Conservation (phyloP, 2,113 vertebrate species). For the Scatophagus argus region DNA sequence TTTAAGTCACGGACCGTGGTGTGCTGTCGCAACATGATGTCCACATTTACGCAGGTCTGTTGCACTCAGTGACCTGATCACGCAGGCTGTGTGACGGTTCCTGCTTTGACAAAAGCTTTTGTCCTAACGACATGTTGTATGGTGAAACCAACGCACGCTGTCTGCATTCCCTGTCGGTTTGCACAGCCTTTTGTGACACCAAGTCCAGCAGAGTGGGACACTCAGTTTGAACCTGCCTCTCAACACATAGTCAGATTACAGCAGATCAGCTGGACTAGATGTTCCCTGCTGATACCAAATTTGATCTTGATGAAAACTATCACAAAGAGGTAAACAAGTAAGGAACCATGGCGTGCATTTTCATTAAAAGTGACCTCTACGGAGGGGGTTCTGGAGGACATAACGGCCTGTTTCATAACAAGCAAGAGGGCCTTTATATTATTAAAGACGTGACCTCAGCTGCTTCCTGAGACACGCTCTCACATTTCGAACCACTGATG, state of each 20-base stretch:
- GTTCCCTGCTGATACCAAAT: slow-evolving; percentile 72
- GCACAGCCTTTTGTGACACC: slow-evolving; percentile 14
- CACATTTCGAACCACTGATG: slow-evolving; percentile 69
- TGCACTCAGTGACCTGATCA: slow-evolving; percentile 2
- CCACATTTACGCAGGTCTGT: background rate
- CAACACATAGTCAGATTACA: slow-evolving; percentile 75
- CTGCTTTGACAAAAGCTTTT: background rate
- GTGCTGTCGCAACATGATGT: slow-evolving; percentile 3
- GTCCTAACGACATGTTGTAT: slow-evolving; percentile 3
- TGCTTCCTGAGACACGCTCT: slow-evolving; percentile 73
- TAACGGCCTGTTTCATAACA: slow-evolving; percentile 54
- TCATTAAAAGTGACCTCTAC: slow-evolving; percentile 82
- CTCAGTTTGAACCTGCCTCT: slow-evolving; percentile 48
- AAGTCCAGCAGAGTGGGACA: slow-evolving; percentile 32
- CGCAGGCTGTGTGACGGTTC: background rate
- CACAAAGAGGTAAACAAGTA: slow-evolving; percentile 63
- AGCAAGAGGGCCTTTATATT: slow-evolving; percentile 62
- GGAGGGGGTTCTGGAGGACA: slow-evolving; percentile 46
- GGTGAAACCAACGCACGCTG: background rate
- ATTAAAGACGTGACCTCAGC: slow-evolving; percentile 69
- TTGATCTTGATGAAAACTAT: slow-evolving; percentile 81
- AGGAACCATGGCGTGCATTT: slow-evolving; percentile 56
- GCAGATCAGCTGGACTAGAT: slow-evolving; percentile 46
- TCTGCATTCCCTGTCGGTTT: background rate
- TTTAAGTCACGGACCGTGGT: background rate